Percentiles rank a stretch among this genome's conserved stretches.
phyloP scores from a whole-genome alignment of 2,888 invertebrate species.

The Camptogramma bilineatum region DNA sequence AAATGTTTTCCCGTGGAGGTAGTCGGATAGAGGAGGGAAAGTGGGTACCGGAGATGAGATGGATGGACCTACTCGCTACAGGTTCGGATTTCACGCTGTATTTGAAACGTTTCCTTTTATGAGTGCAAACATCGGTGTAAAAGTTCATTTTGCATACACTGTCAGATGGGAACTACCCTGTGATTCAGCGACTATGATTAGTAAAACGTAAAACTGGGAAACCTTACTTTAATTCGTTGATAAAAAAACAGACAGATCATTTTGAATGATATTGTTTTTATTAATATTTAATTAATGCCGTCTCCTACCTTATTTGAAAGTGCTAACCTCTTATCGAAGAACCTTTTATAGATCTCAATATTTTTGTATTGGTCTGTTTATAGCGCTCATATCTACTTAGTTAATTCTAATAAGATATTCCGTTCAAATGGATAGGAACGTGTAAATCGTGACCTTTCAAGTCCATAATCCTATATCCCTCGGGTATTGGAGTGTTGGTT shows the following conservation, averaged over 20 bases:
- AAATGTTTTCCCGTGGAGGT: conserved; percentile 17
- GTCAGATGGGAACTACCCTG: too few species aligned
- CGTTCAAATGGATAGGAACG: conserved; percentile 9
- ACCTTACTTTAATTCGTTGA: too few species aligned
- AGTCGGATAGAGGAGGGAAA: conserved; percentile 32
- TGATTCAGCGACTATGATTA: too few species aligned
- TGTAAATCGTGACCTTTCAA: conserved; percentile 15
- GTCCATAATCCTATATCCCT: conserved; percentile 23
- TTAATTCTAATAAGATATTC: background rate
- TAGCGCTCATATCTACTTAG: background rate
- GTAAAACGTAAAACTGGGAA: too few species aligned
- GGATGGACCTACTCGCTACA: conserved; percentile 51
- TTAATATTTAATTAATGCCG: too few species aligned
- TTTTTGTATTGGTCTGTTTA: background rate
- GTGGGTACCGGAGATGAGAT: conserved; percentile 47
- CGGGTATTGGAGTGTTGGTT: conserved; percentile 43
- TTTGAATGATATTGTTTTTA: too few species aligned
- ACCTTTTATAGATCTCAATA: too few species aligned
- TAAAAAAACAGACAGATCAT: too few species aligned
- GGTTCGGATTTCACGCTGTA: conserved; percentile 55
- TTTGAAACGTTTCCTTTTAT: conserved; percentile 43
- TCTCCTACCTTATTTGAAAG: too few species aligned
- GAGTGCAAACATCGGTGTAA: background rate
- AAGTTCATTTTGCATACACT: too few species aligned
- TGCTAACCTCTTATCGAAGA: too few species aligned